Conservation (phyloP, 1,140 invertebrate genomes). For the Danaus melanippus region DNA sequence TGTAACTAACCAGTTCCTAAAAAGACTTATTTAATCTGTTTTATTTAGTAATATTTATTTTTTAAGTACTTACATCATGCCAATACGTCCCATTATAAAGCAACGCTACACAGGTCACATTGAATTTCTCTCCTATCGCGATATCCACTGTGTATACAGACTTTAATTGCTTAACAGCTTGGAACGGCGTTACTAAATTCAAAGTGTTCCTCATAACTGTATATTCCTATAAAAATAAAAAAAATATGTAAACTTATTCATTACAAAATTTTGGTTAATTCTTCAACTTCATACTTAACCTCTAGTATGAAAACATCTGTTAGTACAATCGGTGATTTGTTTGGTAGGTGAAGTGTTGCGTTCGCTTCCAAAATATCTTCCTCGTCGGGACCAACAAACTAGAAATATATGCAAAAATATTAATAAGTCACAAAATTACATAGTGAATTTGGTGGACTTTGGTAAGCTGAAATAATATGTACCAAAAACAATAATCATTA, state of each 20-base stretch:
- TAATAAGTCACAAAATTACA: constrained; percentile 3
- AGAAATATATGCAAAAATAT: constrained; percentile 19
- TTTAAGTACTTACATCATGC: constrained; percentile 68
- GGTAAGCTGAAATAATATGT: neutral
- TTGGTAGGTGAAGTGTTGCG: constrained; percentile 54
- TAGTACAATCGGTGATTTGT: constrained; percentile 51
- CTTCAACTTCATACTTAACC: constrained; percentile 30
- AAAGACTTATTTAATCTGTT: too few species aligned
- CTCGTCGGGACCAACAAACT: constrained; percentile 55
- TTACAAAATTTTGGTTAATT: too few species aligned
- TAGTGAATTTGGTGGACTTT: neutral
- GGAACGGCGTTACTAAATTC: constrained; percentile 76
- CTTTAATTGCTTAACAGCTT: constrained; percentile 72
- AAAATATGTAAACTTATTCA: too few species aligned
- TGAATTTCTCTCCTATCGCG: constrained; percentile 72
- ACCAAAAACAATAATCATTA: too few species aligned
- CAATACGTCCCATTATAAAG: constrained; percentile 70
- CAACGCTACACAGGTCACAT: constrained; percentile 69
- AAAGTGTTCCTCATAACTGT: constrained; percentile 79
- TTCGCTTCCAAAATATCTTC: constrained; percentile 63
- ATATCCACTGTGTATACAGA: constrained; percentile 75
- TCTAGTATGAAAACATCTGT: constrained; percentile 61
- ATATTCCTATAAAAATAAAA: constrained; percentile 65
- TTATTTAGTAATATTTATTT: too few species aligned
- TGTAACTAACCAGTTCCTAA: too few species aligned